Conservation (phyloP, 2,113 vertebrate genomes). For the Paramisgurnus dabryanus region DNA sequence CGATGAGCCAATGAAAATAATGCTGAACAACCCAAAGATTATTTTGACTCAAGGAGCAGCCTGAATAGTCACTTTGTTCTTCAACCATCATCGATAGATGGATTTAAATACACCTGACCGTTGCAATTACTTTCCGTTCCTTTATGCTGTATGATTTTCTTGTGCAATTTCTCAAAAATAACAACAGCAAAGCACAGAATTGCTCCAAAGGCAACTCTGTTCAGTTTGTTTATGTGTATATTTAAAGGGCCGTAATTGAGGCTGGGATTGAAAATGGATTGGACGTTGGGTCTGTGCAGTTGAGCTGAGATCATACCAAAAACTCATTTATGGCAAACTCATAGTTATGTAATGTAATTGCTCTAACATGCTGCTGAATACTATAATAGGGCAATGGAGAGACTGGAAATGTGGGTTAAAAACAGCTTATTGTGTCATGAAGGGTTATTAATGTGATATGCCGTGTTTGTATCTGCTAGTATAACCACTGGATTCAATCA, state of each 20-base stretch:
- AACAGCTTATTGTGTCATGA: constrained; percentile 7
- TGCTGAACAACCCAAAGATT: not conserved
- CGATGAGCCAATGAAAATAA: constrained; percentile 4
- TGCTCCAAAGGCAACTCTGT: not conserved
- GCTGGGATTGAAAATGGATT: constrained; percentile 13
- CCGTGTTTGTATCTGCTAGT: no score
- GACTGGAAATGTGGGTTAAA: constrained; percentile 25
- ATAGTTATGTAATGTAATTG: constrained; percentile 22
- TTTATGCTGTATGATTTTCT: not conserved
- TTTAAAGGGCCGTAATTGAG: constrained; percentile 8
- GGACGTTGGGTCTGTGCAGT: not conserved
- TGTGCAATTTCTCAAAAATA: not conserved
- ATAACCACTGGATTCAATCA: no score
- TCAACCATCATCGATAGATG: not conserved
- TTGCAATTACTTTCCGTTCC: not conserved
- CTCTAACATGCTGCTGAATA: constrained; percentile 18
- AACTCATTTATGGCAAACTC: constrained; percentile 19
- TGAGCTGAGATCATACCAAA: constrained; percentile 17
- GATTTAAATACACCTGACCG: not conserved
- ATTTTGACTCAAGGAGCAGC: not conserved
- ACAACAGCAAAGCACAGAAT: not conserved
- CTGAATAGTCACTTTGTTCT: constrained; percentile 7
- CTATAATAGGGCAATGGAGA: constrained; percentile 12
- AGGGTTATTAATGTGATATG: no score
- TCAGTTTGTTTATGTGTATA: constrained; percentile 20